Conservation (phyloP, 2,113 vertebrate genomes). For the Rhinichthys klamathensis region DNA sequence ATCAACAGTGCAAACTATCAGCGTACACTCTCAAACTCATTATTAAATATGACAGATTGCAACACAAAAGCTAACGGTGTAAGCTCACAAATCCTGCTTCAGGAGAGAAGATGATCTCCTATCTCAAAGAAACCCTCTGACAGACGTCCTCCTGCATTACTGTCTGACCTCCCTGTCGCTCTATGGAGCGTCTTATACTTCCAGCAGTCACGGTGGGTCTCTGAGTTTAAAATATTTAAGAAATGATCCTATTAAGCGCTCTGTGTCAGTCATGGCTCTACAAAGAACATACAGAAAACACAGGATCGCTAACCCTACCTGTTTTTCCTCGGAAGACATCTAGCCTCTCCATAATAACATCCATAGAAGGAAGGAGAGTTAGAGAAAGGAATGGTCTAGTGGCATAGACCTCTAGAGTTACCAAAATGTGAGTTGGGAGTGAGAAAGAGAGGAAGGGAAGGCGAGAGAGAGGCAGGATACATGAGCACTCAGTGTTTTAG, state of each 20-base stretch:
- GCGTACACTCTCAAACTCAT: not conserved
- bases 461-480: constrained; percentile 50
- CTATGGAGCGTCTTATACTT: not conserved
- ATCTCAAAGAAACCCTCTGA: constrained; percentile 23
- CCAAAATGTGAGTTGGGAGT: constrained; percentile 34
- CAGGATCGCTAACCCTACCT: constrained; percentile 62
- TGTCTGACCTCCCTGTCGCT: constrained; percentile 36
- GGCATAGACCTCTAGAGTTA: constrained; percentile 38
- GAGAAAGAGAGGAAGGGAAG: constrained; percentile 17
- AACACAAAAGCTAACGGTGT: not conserved
- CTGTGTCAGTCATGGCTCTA: constrained; percentile 29
- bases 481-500: constrained; percentile 44
- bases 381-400: constrained; percentile 38
- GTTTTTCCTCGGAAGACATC: constrained; percentile 65
- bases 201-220: constrained; percentile 2
- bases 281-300: constrained; percentile 24
- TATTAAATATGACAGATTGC: constrained; percentile 21
- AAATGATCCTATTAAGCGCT: constrained; percentile 20
- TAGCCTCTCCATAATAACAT: constrained; percentile 65
- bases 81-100: constrained; percentile 11
- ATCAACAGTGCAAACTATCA: not conserved
- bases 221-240: constrained; percentile 19
- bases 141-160: constrained; percentile 18
- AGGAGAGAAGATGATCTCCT: constrained; percentile 35
- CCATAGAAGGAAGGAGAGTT: constrained; percentile 41